Percentiles rank a stretch among this genome's conserved stretches.
Conservation (phyloP, 2,888 invertebrate genomes). For the Nasonia oneida region DNA sequence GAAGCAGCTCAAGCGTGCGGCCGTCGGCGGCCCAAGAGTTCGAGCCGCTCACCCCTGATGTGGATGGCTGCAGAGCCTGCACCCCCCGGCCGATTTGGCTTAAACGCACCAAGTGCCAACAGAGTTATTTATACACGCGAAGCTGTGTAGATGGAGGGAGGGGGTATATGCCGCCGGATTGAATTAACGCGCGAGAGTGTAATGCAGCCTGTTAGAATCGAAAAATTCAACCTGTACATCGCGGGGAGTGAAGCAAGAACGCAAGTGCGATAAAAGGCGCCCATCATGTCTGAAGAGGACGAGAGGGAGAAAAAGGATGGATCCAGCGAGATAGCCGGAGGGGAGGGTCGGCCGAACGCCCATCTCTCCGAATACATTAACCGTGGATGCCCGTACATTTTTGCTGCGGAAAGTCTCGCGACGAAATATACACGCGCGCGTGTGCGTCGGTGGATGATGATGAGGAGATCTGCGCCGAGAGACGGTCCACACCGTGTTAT, state of each 20-base stretch:
- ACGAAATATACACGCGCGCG: background rate
- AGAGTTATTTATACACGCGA: conserved; percentile 45
- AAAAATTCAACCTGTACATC: background rate
- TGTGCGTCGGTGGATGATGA: background rate
- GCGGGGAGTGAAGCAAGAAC: background rate
- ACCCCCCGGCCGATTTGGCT: conserved; percentile 29
- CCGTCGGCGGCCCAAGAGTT: background rate
- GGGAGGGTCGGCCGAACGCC: conserved; percentile 21
- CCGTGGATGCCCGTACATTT: background rate
- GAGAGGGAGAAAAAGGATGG: background rate
- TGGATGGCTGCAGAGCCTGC: background rate
- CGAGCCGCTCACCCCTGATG: background rate
- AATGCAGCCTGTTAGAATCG: background rate
- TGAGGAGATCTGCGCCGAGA: background rate
- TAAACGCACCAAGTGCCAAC: conserved; percentile 42
- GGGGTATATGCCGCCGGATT: conserved; percentile 14
- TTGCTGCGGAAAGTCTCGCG: background rate
- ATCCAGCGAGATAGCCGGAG: conserved; percentile 2
- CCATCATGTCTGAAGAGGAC: background rate
- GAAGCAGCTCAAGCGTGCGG: conserved; percentile 18
- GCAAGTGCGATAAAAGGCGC: conserved; percentile 31
- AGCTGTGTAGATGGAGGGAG: background rate
- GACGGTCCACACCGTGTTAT: conserved; percentile 30
- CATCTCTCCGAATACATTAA: conserved; percentile 34
- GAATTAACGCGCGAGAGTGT: conserved; percentile 14